Conservation (phyloP, 2,888 invertebrate genomes). For the Slavum lentiscoides region DNA sequence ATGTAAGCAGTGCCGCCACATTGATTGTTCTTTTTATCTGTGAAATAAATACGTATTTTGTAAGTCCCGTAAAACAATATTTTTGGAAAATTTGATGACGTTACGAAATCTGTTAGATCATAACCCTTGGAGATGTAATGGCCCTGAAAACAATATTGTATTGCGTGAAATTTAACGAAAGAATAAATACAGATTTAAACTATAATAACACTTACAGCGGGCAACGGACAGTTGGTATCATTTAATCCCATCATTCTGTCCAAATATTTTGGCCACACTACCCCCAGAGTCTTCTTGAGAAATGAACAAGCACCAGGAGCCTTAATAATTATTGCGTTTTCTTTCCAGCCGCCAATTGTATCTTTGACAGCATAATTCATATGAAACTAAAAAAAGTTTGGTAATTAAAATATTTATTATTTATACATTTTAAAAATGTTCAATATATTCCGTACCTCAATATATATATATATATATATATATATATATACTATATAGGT, state of each 20-base stretch:
- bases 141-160: neutral
- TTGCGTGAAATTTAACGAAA: no score
- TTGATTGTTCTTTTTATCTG: no score
- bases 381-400: neutral
- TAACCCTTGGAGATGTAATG: neutral
- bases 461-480: no score
- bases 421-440: no score
- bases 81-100: neutral
- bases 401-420: no score
- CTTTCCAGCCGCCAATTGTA: neutral
- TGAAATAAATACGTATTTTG: no score
- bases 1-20: no score
- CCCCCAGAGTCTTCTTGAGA: accelerated
- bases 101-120: neutral
- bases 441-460: no score
- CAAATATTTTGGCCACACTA: no score
- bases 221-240: neutral
- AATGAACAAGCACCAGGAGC: neutral
- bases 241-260: no score
- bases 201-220: neutral
- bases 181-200: neutral
- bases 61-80: neutral
- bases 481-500: no score
- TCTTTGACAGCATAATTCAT: neutral
- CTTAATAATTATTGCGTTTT: neutral